A percentile compares a stretch with the other conserved stretches of the same genome.
Conservation (phyloP, 2,888 invertebrate genomes). For the Horisme vitalbata region DNA sequence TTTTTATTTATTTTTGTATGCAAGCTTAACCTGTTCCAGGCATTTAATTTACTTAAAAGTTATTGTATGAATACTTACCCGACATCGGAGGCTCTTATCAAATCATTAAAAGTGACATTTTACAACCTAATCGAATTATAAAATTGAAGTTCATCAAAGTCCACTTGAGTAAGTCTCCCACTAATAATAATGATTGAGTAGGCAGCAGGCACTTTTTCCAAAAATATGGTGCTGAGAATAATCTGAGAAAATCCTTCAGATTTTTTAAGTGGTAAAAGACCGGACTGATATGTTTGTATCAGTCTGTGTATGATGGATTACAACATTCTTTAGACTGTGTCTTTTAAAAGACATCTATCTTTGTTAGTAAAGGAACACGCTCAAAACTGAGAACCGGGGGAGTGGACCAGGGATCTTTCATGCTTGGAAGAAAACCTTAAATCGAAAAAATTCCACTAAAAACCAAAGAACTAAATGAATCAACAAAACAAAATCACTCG, state of each 20-base stretch:
- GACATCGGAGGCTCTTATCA: conserved; percentile 11
- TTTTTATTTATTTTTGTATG: too few species aligned
- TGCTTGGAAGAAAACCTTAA: conserved; percentile 22
- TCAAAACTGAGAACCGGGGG: conserved; percentile 18
- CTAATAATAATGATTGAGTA: too few species aligned
- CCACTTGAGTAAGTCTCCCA: neutral
- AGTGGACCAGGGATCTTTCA: conserved; percentile 8
- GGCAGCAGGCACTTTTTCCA: too few species aligned
- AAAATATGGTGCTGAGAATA: too few species aligned
- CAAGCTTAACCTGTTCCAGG: too few species aligned
- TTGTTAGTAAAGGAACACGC: conserved; percentile 28
- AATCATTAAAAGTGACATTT: conserved; percentile 10
- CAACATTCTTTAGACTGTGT: neutral
- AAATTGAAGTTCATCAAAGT: neutral
- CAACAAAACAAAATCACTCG: conserved; percentile 13
- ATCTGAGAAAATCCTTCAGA: neutral
- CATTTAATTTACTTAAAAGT: too few species aligned
- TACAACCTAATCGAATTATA: conserved; percentile 3
- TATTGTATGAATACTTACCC: conserved; percentile 10
- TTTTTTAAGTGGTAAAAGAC: neutral
- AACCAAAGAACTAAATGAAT: conserved; percentile 12
- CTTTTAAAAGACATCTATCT: conserved; percentile 2
- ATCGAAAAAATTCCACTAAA: conserved; percentile 15
- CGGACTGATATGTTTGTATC: neutral
- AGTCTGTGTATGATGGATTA: neutral